A percentile compares a stretch with the other conserved stretches of the same genome.
Evolutionary conservation across 2,113 vertebrate genomes (phyloP).

Genomic region (Sinocyclocheilus rhinocerous): DNA sequence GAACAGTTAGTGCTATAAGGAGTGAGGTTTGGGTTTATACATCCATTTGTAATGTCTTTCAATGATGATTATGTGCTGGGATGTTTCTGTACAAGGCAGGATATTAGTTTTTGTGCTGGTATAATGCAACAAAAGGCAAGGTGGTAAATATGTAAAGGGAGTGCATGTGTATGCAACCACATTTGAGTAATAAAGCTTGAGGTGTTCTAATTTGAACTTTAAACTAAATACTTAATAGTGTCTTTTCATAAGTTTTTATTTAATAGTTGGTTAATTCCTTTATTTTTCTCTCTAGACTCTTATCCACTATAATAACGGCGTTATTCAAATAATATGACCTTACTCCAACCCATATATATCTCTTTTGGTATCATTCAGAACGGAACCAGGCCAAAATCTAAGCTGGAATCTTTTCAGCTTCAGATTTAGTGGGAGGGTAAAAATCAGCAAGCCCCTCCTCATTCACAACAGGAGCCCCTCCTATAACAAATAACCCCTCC

Average conservation of each 20-base stretch:
- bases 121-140: slow-evolving; percentile 52
- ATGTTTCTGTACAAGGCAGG: slow-evolving; percentile 41
- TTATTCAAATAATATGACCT: not conserved
- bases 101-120: slow-evolving; percentile 25
- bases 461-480: slow-evolving; percentile 54
- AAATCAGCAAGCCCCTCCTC: slow-evolving; percentile 61
- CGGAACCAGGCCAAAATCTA: slow-evolving; percentile 52
- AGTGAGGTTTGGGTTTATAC: slow-evolving; percentile 8
- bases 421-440: slow-evolving; percentile 63
- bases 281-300: not conserved
- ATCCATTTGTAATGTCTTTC: slow-evolving; percentile 14
- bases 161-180: slow-evolving; percentile 44
- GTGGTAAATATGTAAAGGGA: slow-evolving; percentile 55
- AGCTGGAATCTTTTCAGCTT: slow-evolving; percentile 61
- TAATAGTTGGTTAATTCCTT: not conserved
- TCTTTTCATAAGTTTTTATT: not conserved
- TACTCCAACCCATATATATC: not conserved
- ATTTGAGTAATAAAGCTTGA: not conserved
- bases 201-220: not conserved
- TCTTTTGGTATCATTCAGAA: slow-evolving; percentile 2
- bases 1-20: not conserved
- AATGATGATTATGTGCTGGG: slow-evolving; percentile 49
- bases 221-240: not conserved
- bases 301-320: not conserved
- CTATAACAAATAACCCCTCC: slow-evolving; percentile 47